These are phyloP conservation scores for Acanthurus lineatus DNA, from an alignment of 2,797 vertebrate genomes.

Conservation along the genomic window DNA sequence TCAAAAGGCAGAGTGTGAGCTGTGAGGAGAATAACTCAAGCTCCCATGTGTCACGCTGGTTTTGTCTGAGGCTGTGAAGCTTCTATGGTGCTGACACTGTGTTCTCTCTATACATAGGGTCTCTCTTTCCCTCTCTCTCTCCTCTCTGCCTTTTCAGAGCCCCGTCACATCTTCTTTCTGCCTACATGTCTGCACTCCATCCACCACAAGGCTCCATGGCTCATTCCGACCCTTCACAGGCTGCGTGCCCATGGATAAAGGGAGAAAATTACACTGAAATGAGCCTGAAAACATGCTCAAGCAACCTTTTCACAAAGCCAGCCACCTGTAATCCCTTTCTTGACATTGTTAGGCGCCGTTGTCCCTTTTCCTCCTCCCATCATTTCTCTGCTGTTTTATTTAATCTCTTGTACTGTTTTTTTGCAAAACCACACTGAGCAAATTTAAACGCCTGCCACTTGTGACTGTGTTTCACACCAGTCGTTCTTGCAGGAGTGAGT, in stretches of 20 bases:
- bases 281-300: conserved; percentile 59
- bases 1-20: too few species aligned
- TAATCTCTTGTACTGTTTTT: conserved; percentile 32
- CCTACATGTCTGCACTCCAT: conserved; percentile 30
- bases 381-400: conserved; percentile 1
- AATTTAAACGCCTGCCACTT: conserved; percentile 38
- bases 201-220: conserved; percentile 31
- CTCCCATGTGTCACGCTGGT: too few species aligned
- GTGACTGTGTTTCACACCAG: conserved; percentile 38
- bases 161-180: conserved; percentile 45
- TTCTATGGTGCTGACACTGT: too few species aligned
- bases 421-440: conserved; percentile 18
- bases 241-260: conserved; percentile 55
- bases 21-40: too few species aligned
- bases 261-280: conserved; percentile 65
- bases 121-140: background rate
- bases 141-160: conserved; percentile 48
- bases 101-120: too few species aligned
- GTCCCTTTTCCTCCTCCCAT: conserved; percentile 17
- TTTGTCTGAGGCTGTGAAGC: too few species aligned
- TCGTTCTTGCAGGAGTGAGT: conserved; percentile 41
- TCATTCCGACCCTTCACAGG: conserved; percentile 44
- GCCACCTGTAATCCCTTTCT: conserved; percentile 62
- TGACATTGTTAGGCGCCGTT: conserved; percentile 45
- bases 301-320: conserved; percentile 44